phyloP scores from a whole-genome alignment of 1,140 invertebrate species.

The Atta cephalotes region DNA sequence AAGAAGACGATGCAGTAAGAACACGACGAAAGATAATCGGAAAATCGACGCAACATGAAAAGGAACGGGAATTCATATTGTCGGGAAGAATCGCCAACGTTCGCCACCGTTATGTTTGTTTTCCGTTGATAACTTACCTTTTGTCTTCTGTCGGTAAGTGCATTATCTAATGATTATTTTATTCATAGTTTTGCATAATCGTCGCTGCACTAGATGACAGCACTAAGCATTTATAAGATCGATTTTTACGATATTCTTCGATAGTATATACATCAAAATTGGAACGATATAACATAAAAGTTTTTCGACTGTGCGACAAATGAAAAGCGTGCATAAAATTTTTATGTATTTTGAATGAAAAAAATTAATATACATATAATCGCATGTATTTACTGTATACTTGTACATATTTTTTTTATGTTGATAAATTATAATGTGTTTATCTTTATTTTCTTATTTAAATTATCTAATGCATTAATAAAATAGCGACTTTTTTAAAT shows the following conservation, averaged over 20 bases:
- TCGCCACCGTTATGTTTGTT: neutral
- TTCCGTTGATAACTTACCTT: neutral
- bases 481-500: too few relatives aligned
- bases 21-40: neutral
- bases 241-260: too few relatives aligned
- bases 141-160: neutral
- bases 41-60: neutral
- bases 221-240: neutral
- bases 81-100: neutral
- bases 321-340: neutral
- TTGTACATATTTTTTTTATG: neutral
- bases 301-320: too few relatives aligned
- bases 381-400: neutral
- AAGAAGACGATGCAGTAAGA: neutral
- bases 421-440: too few relatives aligned
- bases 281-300: too few relatives aligned
- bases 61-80: neutral
- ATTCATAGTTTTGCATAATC: too few relatives aligned
- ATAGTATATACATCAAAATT: too few relatives aligned
- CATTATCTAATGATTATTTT: neutral
- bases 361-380: neutral
- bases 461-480: too few relatives aligned
- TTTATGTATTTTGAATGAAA: neutral
- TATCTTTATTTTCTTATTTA: too few relatives aligned
- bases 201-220: neutral